These are phyloP conservation scores for Thymelicus lineola DNA, from an alignment of 2,888 invertebrate genomes.

Conservation along the genomic window DNA sequence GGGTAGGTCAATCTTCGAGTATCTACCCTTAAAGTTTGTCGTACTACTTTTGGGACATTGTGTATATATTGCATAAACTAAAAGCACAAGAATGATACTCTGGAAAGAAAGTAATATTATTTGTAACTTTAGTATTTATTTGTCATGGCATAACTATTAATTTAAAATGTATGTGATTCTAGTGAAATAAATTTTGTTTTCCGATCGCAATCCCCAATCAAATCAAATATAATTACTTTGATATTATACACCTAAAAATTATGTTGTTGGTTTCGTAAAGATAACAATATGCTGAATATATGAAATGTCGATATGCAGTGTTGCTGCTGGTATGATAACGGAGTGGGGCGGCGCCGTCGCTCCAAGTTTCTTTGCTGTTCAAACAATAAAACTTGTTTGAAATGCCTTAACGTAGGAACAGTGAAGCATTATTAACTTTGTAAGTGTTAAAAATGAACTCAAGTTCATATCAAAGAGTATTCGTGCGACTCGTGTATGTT, in stretches of 20 bases:
- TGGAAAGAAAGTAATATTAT: not conserved
- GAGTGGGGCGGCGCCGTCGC: conserved; percentile 6
- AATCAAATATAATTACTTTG: not conserved
- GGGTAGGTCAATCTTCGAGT: too few species aligned
- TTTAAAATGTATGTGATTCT: not conserved
- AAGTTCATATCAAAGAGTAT: conserved; percentile 57
- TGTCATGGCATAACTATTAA: not conserved
- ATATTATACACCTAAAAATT: not conserved
- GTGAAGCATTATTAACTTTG: conserved; percentile 55
- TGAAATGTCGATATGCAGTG: too few species aligned
- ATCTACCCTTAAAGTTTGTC: too few species aligned
- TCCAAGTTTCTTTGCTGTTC: conserved; percentile 21
- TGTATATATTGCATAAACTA: too few species aligned
- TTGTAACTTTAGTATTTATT: not conserved
- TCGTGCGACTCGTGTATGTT: conserved; percentile 28
- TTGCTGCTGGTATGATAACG: not conserved
- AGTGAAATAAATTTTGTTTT: not conserved
- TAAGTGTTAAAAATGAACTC: conserved; percentile 67
- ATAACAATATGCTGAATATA: not conserved
- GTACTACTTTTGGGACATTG: too few species aligned
- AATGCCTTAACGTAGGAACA: conserved; percentile 65
- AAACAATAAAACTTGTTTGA: conserved; percentile 49
- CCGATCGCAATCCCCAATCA: not conserved
- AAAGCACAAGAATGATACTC: not conserved
- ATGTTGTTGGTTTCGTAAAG: not conserved